Percentiles rank a stretch among this genome's conserved stretches.
Evolutionary conservation across 37 sponge, comb jelly and placozoan species (phyloP).

Genomic region (Mnemiopsis leidyi): DNA sequence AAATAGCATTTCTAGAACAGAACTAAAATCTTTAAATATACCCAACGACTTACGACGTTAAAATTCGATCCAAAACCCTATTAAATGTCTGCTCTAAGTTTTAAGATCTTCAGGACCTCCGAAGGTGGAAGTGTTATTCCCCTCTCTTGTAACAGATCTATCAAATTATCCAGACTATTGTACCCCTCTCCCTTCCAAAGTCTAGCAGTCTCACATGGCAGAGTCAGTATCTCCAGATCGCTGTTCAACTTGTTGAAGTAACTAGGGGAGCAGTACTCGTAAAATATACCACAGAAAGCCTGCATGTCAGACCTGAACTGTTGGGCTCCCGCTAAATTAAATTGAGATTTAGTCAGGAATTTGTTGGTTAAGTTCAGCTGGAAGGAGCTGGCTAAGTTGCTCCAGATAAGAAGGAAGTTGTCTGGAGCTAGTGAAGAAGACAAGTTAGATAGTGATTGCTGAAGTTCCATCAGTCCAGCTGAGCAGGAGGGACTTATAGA

Average conservation of each 20-base stretch:
- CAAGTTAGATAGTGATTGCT: neutral
- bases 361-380: neutral
- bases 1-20: too few species aligned
- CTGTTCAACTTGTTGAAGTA: neutral
- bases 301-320: neutral
- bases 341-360: neutral
- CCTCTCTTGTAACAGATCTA: neutral
- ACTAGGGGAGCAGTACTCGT: constrained; percentile 56
- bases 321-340: constrained; percentile 26
- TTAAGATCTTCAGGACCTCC: neutral
- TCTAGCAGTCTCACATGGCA: constrained; percentile 24
- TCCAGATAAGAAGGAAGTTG: constrained; percentile 4
- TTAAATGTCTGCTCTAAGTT: constrained; percentile 2
- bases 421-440: neutral
- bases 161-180: neutral
- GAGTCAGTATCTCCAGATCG: neutral
- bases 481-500: constrained; percentile 39
- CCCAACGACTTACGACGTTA: neutral
- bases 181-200: constrained; percentile 12
- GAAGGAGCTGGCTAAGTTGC: constrained; percentile 53
- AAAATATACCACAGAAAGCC: constrained; percentile 37
- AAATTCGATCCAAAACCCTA: neutral
- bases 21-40: too few species aligned
- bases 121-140: neutral
- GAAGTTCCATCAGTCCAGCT: constrained; percentile 47